Base-by-base conservation (phyloP, 2,888 invertebrate species). In the Trichopria drosophilae region DNA sequence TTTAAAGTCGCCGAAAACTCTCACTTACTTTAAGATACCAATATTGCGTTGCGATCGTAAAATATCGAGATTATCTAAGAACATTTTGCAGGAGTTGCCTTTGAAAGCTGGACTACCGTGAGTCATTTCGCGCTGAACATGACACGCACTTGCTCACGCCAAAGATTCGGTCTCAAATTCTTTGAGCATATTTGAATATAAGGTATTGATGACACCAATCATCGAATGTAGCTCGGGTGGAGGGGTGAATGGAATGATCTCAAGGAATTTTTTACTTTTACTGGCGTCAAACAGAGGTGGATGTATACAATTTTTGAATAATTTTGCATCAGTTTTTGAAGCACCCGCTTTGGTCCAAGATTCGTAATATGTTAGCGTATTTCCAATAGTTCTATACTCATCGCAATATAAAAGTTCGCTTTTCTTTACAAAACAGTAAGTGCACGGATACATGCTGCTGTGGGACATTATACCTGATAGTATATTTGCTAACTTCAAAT, bases 61-160 rank as follows among this genome's bases (percentile, higher is more conserved):
- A 42, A 42, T 20, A 13, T 49, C 42, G 12, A 42, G 23, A 36
- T 42, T 49, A 29, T 42, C 23, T 16, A 49, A 36, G 12, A 42
- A 24, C 31, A 12, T 41, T 48, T 48, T 35, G 35, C 41, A 41
- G 26, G 42, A 15, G 36, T 49, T 49, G 22, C 42, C 42, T 6
- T 42, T 42, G 16, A 49, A 49, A 18, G 35, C 42, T 13, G 41
- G 29, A 42, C 36, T 9, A 29, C 36, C 42, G 7, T 28, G 35
- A 23, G 23, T 36, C 18, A 49, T 31, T 42, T 49, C 35, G 18
- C 36, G 42, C 36, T 35, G 28, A 36, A 42, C 42, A 29, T 36
- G 15, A 36, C 49, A 49, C 9, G 31, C 29, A 9, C 40, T 15
- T 29, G 35, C 44, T 35, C 39, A 51, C 9, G 20, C 6, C n/a